Evolutionary conservation across 23 tunicate species (phyloP).

Genomic region (Oikopleura dioica): DNA sequence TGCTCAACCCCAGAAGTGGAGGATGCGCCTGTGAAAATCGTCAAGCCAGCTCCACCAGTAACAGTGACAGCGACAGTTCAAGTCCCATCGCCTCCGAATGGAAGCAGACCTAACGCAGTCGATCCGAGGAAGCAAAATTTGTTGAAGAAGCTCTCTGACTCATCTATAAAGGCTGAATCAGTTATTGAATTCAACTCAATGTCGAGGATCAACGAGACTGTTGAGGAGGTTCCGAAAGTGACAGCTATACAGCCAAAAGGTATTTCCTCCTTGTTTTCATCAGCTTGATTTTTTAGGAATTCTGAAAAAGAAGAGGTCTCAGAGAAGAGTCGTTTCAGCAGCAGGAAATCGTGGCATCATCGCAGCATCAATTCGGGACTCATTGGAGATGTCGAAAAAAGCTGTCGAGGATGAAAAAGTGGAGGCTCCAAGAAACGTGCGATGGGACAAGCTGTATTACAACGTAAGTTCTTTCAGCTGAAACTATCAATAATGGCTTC

Average conservation of each 20-base stretch:
- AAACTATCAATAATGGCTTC: no score
- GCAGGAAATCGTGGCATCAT: not conserved
- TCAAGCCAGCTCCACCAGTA: not conserved
- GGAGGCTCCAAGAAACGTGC: no score
- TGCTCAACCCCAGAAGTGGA: not conserved
- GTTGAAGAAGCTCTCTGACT: no score
- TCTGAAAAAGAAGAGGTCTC: not conserved
- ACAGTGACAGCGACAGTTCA: not conserved
- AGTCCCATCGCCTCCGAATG: not conserved
- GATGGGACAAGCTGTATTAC: not conserved
- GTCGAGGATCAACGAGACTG: no score
- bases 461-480: not conserved
- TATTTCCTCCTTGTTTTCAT: no score
- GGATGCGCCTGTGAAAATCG: no score
- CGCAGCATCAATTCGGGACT: not conserved
- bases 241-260: no score
- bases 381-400: not conserved
- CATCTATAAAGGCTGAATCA: no score
- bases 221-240: no score
- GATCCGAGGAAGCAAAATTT: not conserved
- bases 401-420: no score
- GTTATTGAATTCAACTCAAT: no score
- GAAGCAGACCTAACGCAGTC: not conserved
- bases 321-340: not conserved
- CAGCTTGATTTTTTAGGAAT: not conserved